These are phyloP conservation scores for Temnothorax nylanderi DNA, from an alignment of 1,140 invertebrate genomes.

Conservation along the genomic window DNA sequence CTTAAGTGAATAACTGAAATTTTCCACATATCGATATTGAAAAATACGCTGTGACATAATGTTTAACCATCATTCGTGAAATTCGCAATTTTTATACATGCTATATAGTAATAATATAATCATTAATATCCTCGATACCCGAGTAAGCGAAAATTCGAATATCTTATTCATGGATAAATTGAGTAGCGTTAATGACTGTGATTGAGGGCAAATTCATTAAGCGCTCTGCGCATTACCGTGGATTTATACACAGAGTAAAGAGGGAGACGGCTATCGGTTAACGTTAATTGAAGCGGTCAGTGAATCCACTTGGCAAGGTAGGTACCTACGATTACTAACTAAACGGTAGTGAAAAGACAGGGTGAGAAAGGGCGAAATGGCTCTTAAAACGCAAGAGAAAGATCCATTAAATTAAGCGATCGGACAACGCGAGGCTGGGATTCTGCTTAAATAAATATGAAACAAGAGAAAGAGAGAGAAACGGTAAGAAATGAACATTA, in stretches of 20 bases:
- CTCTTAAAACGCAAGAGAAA: conserved; percentile 37
- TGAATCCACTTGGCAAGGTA: conserved; percentile 30
- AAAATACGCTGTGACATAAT: neutral
- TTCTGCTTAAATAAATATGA: conserved; percentile 49
- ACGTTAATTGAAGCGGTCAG: conserved; percentile 58
- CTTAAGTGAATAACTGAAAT: neutral
- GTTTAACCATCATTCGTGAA: neutral
- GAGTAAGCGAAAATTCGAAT: neutral
- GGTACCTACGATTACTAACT: conserved; percentile 32
- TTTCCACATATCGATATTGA: neutral
- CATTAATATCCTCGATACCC: neutral
- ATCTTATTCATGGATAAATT: neutral
- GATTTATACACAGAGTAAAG: conserved; percentile 29
- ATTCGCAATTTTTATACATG: neutral
- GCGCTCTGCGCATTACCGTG: neutral
- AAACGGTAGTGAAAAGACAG: conserved; percentile 31
- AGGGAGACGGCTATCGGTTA: conserved; percentile 29
- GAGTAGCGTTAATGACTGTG: neutral
- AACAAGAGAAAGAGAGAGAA: neutral
- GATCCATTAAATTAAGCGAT: conserved; percentile 63
- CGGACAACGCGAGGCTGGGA: conserved; percentile 5
- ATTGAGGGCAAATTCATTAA: conserved; percentile 38
- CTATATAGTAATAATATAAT: neutral
- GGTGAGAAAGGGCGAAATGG: conserved; percentile 17
- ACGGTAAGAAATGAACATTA: conserved; percentile 43